These are phyloP conservation scores for Zeugodacus cucurbitae DNA, from an alignment of 1,140 invertebrate species.

Conservation along the genomic window DNA sequence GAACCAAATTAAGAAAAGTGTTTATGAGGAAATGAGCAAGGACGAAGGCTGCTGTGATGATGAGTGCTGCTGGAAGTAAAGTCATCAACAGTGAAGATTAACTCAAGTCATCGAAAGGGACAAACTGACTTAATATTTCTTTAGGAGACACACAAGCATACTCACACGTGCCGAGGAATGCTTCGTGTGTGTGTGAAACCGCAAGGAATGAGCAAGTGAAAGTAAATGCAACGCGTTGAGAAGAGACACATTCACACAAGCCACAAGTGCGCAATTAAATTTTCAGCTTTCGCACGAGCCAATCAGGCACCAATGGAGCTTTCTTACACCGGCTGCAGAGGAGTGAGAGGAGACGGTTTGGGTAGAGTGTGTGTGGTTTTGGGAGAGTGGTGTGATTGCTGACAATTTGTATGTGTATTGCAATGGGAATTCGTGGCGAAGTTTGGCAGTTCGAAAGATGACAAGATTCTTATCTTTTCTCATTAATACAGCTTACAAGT, in stretches of 20 bases:
- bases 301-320: background rate
- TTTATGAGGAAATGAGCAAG: background rate
- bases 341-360: background rate
- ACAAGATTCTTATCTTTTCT: no score
- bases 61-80: background rate
- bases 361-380: background rate
- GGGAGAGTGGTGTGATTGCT: background rate
- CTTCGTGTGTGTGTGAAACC: background rate
- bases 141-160: background rate
- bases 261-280: constrained; percentile 35
- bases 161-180: background rate
- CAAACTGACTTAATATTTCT: background rate
- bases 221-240: background rate
- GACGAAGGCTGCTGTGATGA: background rate
- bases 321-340: background rate
- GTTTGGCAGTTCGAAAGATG: no score
- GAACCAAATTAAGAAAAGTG: constrained; percentile 24
- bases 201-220: constrained; percentile 7
- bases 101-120: background rate
- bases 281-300: constrained; percentile 5
- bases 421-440: background rate
- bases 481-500: no score
- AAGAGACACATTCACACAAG: background rate
- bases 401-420: background rate
- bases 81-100: background rate